phyloP scores from a whole-genome alignment of 2,888 invertebrate genomes.

The Oscheius myriophilus region DNA sequence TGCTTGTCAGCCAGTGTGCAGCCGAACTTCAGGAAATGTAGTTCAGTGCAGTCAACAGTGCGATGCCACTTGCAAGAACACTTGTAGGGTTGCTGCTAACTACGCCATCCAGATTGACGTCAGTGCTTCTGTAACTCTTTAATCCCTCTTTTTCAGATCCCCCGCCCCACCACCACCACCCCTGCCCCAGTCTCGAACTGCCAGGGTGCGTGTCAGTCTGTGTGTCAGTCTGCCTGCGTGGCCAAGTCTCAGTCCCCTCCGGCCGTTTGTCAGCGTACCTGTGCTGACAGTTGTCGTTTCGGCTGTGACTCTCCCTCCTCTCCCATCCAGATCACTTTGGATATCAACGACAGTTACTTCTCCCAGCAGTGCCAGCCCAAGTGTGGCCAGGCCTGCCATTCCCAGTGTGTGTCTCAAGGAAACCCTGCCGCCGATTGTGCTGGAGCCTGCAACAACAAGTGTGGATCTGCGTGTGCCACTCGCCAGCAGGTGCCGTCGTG shows the following conservation, averaged over 20 bases:
- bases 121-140: not conserved
- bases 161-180: conserved; percentile 8
- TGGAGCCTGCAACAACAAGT: conserved; percentile 40
- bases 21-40: conserved; percentile 40
- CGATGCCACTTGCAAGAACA: conserved; percentile 42
- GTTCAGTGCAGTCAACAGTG: conserved; percentile 42
- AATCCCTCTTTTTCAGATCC: not conserved
- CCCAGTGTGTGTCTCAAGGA: conserved; percentile 51
- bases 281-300: conserved; percentile 43
- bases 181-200: conserved; percentile 26
- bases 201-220: conserved; percentile 46
- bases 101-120: conserved; percentile 41
- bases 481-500: conserved; percentile 30
- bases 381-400: conserved; percentile 50
- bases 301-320: conserved; percentile 38
- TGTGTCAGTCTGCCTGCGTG: conserved; percentile 47
- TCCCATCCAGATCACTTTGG: conserved; percentile 30
- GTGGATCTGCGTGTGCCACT: conserved; percentile 35
- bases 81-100: conserved; percentile 41
- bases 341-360: conserved; percentile 52
- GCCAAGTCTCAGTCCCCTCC: conserved; percentile 46
- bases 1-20: conserved; percentile 48
- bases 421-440: conserved; percentile 44
- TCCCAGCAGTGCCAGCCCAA: conserved; percentile 42
- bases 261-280: conserved; percentile 44